phyloP scores from a whole-genome alignment of 1,140 invertebrate species.

The Phymorhynchus buccinoides region DNA sequence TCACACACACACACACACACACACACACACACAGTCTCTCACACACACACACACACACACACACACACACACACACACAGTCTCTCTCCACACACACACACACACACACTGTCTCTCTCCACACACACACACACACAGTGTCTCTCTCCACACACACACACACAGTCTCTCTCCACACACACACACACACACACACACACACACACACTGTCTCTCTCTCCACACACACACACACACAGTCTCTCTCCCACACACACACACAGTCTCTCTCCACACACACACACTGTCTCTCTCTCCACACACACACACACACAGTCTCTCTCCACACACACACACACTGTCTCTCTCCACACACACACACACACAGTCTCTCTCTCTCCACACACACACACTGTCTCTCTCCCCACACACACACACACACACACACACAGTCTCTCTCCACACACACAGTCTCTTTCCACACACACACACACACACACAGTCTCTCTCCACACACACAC shows the following conservation, averaged over 20 bases:
- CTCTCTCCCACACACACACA: background rate
- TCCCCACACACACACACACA: background rate
- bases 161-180: too few relatives aligned
- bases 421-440: background rate
- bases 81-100: background rate
- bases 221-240: background rate
- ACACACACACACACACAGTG: background rate
- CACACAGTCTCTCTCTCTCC: too few relatives aligned
- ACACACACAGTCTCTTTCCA: background rate
- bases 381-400: background rate
- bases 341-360: background rate
- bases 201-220: too few relatives aligned
- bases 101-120: background rate
- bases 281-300: too few relatives aligned
- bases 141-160: background rate
- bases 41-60: constrained; percentile 7
- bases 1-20: background rate
- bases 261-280: background rate
- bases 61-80: background rate
- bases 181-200: background rate
- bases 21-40: background rate
- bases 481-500: background rate
- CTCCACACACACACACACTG: background rate
- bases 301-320: background rate
- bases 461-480: background rate